phyloP scores from a whole-genome alignment of 2,888 invertebrate species.

The Nineta flava region DNA sequence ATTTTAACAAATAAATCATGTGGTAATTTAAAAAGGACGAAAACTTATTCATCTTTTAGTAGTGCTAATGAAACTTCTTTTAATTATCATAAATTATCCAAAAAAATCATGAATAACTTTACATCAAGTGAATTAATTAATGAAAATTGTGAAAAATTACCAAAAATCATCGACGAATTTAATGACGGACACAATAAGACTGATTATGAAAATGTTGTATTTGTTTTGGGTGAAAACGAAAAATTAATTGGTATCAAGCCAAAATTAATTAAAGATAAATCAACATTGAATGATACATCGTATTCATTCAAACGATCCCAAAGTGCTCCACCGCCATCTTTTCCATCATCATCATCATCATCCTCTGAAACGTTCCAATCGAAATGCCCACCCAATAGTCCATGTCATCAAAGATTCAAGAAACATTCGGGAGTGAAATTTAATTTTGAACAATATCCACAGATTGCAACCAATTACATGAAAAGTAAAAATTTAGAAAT shows the following conservation, averaged over 20 bases:
- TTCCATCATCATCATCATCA: neutral
- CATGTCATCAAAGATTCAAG: constrained; percentile 23
- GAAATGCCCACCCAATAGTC: constrained; percentile 11
- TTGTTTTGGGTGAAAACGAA: constrained; percentile 56
- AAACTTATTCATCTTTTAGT: too few species aligned
- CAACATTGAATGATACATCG: neutral
- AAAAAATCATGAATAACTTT: too few species aligned
- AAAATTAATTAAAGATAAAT: constrained; percentile 13
- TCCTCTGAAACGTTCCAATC: constrained; percentile 12
- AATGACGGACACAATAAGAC: too few species aligned
- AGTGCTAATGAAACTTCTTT: too few species aligned
- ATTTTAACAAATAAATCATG: too few species aligned
- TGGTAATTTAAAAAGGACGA: too few species aligned
- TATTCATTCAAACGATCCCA: constrained; percentile 17
- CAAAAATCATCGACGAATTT: too few species aligned
- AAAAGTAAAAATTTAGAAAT: constrained; percentile 55
- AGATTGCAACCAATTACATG: constrained; percentile 60
- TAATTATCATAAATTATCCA: too few species aligned
- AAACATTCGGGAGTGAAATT: constrained; percentile 58
- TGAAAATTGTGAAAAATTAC: too few species aligned
- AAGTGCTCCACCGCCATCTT: constrained; percentile 18
- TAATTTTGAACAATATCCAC: constrained; percentile 48
- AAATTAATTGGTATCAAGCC: constrained; percentile 45
- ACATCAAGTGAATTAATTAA: too few species aligned
- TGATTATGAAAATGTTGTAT: constrained; percentile 32